Conservation (phyloP, 2,797 vertebrate species). For the Cirrhinus mrigala region DNA sequence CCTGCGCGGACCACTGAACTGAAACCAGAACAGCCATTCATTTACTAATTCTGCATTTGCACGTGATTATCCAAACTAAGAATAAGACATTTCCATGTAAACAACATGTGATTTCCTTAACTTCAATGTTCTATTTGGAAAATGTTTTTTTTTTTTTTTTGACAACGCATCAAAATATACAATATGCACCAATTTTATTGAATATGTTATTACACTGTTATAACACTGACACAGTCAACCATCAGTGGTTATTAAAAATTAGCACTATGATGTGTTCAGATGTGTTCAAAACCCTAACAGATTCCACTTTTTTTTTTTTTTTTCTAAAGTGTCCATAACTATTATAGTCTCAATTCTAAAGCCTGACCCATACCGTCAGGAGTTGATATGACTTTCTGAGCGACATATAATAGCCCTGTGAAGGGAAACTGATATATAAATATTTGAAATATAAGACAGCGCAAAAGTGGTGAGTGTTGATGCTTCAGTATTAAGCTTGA, state of each 20-base stretch:
- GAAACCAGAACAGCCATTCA: background rate
- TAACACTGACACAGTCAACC: background rate
- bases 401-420: background rate
- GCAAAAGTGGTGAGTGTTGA: background rate
- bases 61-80: background rate
- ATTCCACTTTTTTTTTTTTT: background rate
- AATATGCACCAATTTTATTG: background rate
- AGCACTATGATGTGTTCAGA: background rate
- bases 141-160: background rate
- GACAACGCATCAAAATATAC: background rate
- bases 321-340: background rate
- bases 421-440: background rate
- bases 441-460: slow-evolving; percentile 10
- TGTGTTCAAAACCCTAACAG: background rate
- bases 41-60: background rate
- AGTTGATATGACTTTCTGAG: slow-evolving; percentile 9
- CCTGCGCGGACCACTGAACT: background rate
- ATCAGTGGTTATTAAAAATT: background rate
- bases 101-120: background rate
- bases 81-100: background rate
- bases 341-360: background rate
- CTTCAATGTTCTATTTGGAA: background rate
- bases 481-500: background rate
- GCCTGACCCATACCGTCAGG: background rate
- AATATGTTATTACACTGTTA: background rate